phyloP scores from a whole-genome alignment of 2,888 invertebrate species.

The Calameuta filiformis region DNA sequence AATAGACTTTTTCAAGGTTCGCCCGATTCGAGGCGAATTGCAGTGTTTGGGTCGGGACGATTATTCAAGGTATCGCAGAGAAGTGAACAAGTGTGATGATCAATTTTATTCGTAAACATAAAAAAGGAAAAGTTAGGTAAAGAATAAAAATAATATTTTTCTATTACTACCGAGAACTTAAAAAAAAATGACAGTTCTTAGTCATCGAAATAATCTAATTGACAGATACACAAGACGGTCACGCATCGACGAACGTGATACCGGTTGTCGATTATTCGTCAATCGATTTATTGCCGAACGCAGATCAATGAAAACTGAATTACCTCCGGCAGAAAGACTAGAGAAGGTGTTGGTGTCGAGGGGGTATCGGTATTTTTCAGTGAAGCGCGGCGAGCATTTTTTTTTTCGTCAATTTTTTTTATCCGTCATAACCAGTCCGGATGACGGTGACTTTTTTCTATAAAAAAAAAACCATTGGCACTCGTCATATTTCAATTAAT shows the following conservation, averaged over 20 bases:
- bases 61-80: neutral
- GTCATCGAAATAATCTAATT: neutral
- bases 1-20: neutral
- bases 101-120: neutral
- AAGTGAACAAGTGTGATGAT: neutral
- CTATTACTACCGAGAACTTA: too few species aligned
- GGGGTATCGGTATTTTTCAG: neutral
- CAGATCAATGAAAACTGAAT: neutral
- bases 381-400: neutral
- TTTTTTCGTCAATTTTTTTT: neutral
- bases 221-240: neutral
- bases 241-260: neutral
- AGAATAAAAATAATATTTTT: neutral
- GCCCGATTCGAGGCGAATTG: neutral
- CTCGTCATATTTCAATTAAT: neutral
- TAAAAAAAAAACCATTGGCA: neutral
- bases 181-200: neutral
- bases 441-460: neutral
- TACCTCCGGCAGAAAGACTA: neutral
- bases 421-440: neutral
- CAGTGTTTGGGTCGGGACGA: neutral
- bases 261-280: constrained; percentile 1
- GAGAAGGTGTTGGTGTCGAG: too few species aligned
- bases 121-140: too few species aligned
- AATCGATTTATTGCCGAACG: neutral